Base-by-base conservation (phyloP, 2,888 invertebrate species). In the Callyntrura guangdongensis region DNA sequence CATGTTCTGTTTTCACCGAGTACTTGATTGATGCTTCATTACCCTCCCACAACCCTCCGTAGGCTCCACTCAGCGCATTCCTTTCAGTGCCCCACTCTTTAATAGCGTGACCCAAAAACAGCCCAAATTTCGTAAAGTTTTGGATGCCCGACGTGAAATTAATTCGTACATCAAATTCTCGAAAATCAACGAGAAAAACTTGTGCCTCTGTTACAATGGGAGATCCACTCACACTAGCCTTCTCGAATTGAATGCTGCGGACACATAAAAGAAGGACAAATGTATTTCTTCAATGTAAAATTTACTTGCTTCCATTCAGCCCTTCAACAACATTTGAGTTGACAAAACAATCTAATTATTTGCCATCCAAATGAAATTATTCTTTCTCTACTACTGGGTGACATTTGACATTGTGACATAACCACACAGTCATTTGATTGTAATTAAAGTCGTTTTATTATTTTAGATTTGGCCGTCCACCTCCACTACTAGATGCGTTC, bases 21-120 rank as follows among this genome's bases (percentile, higher is more conserved):
- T 91, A 93, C 74, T 91, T 90, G 45, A 93, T 64, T 64, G 88
- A 88, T 11, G 89, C 91, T 67, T 87, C 91, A 56, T 93, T 86
- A 5, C 81, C 90, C 56, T 92, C 92, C 93, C 91, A 93, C 72
- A 92, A 86, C 22, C 93, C 93, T 12, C 92, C 93, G 22, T 89
- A 91, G 12, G 59, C 53, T 8, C 93, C 93, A 45, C 90, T 67
- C 56, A 86, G 88, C 4, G 17, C 49, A 77, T 89, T 79, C 20
- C 93, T 93, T 56, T 1, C 11, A n/a, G 17, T 36, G 86, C 45
- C 91, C 86, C 77, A 92, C 89, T 89, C 90, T n/a, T 69, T 12
- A 67, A 92, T 74, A 20, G 82, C 91, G 12, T 91, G 86, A 9
- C 53, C 53, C 64, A 93, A 6, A 17, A 82, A 88, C 12, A 92